A percentile compares a stretch with the other conserved stretches of the same genome.
These are phyloP conservation scores for Pantherophis vulpinus DNA, from an alignment of 2,797 vertebrate genomes.

Conservation along the genomic window DNA sequence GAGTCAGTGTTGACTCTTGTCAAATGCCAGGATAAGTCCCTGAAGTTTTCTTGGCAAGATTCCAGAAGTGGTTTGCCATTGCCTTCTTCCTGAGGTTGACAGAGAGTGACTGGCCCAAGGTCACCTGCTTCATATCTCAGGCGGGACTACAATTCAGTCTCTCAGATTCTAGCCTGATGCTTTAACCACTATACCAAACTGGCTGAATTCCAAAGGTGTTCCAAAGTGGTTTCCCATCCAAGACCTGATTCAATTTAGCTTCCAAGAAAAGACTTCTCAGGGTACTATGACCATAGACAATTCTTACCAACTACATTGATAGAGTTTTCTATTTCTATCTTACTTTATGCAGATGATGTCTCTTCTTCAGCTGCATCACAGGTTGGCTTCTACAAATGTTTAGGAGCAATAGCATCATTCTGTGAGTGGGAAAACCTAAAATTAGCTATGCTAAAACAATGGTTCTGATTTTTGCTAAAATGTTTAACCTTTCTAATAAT, in stretches of 20 bases:
- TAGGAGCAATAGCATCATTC: not conserved
- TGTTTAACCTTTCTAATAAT: not conserved
- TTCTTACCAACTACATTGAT: not conserved
- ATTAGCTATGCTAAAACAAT: not conserved
- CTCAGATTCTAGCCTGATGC: too few relatives aligned
- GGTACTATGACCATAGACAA: not conserved
- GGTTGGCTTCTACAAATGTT: not conserved
- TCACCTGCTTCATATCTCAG: not conserved
- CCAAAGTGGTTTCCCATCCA: not conserved
- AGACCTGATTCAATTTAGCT: not conserved
- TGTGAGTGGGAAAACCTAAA: not conserved
- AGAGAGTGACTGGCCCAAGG: not conserved
- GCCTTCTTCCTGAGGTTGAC: not conserved
- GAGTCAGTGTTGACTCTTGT: not conserved
- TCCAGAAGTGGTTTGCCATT: not conserved
- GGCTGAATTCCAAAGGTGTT: not conserved
- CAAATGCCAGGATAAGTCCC: not conserved
- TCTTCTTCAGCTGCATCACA: not conserved
- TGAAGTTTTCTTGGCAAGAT: not conserved
- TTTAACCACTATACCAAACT: not conserved
- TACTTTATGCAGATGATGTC: not conserved
- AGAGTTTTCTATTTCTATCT: not conserved
- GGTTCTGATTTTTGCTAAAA: not conserved
- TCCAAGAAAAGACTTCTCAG: not conserved
- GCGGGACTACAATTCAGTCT: too few relatives aligned